phyloP scores from a whole-genome alignment of 2,888 invertebrate genomes.

The Hipparchia sbordonii region DNA sequence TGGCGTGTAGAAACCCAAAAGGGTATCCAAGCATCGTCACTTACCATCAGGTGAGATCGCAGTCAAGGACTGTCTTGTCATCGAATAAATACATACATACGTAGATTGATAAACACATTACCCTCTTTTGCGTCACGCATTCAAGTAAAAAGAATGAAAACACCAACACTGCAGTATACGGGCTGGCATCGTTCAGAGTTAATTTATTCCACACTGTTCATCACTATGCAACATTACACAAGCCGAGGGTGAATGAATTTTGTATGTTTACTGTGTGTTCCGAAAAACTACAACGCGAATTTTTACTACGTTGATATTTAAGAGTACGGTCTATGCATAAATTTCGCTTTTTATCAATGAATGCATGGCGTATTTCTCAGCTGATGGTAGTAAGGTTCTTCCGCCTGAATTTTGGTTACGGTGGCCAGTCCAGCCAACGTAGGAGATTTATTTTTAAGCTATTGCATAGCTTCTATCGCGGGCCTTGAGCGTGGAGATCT shows the following conservation, averaged over 20 bases:
- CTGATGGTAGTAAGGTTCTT: neutral
- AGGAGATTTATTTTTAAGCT: too few relatives aligned
- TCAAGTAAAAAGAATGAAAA: neutral
- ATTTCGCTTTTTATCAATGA: neutral
- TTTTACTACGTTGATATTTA: slow-evolving; percentile 10
- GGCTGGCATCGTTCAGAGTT: slow-evolving; percentile 37
- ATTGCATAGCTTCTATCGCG: too few relatives aligned
- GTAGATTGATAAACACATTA: too few relatives aligned
- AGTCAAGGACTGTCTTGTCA: too few relatives aligned
- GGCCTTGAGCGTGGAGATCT: too few relatives aligned
- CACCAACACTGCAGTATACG: neutral
- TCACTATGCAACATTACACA: slow-evolving; percentile 51
- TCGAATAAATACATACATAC: too few relatives aligned
- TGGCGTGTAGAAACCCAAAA: too few relatives aligned
- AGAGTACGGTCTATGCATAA: neutral
- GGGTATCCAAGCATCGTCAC: too few relatives aligned
- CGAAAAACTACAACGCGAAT: neutral
- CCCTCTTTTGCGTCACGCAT: too few relatives aligned
- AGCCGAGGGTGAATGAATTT: slow-evolving; percentile 35
- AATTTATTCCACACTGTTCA: slow-evolving; percentile 54
- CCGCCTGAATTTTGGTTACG: too few relatives aligned
- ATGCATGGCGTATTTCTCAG: neutral
- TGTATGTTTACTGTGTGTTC: slow-evolving; percentile 27
- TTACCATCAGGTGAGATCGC: too few relatives aligned
- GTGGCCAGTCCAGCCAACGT: too few relatives aligned